These are phyloP conservation scores for Petrophora chlorosata DNA, from an alignment of 2,888 invertebrate genomes.

Conservation along the genomic window DNA sequence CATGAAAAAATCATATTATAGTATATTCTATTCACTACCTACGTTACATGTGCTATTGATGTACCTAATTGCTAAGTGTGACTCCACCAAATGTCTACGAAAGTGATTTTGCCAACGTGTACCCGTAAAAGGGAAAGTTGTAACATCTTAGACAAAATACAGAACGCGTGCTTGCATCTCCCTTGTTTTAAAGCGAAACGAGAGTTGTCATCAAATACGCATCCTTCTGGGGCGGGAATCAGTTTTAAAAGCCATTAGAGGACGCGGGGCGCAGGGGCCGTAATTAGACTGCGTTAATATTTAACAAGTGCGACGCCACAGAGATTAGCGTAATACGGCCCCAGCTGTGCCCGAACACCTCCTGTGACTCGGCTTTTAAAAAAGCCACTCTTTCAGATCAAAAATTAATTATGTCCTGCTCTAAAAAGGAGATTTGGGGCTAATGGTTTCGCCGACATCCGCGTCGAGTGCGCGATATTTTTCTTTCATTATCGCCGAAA, in stretches of 20 bases:
- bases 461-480: constrained; percentile 39
- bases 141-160: constrained; percentile 7
- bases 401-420: constrained; percentile 71
- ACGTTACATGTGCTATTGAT: too few species aligned
- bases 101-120: too few species aligned
- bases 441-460: constrained; percentile 65
- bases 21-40: too few species aligned
- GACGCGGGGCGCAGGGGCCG: constrained; percentile 58
- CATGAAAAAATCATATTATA: too few species aligned
- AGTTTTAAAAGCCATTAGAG: constrained; percentile 84
- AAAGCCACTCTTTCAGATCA: constrained; percentile 74
- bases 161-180: constrained; percentile 40
- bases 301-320: constrained; percentile 79
- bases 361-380: constrained; percentile 66
- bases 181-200: constrained; percentile 55
- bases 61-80: too few species aligned
- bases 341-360: constrained; percentile 76
- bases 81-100: too few species aligned
- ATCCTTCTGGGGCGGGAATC: constrained; percentile 79
- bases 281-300: constrained; percentile 83
- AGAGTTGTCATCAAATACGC: constrained; percentile 83
- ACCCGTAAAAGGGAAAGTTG: neutral
- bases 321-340: constrained; percentile 70
- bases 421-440: constrained; percentile 54
- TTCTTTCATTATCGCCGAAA: constrained; percentile 46